Evolutionary conservation across 2,888 invertebrate genomes (phyloP), one percentile per base, ranked within the genome.

Genomic region (Plusia festucae): DNA sequence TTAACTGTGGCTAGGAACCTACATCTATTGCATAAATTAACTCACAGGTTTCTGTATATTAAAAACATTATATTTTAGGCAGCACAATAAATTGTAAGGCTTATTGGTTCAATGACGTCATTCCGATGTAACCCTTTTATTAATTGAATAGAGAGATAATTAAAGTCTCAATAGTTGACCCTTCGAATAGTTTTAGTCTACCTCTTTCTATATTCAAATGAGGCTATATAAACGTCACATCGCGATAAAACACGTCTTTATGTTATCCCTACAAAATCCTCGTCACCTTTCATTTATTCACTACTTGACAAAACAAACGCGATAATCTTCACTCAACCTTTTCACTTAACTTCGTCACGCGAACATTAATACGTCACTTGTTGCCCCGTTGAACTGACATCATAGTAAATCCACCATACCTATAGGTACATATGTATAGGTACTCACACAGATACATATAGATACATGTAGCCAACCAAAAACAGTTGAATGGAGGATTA

Each of bases 401-500:
- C 54, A 15, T 52, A 65, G 60, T 13, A 40, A n/a, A 40, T 6
- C n/a, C n/a, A n/a, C 6, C n/a, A n/a, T 1, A 68, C 56, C 60
- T 51, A 68, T 34, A 60, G 7, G 11, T 52, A 60, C 54, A 5
- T 46, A 11, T 20, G 20, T 9, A 9, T 20, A 49, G 46, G 18
- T 46, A 40, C 40, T 5, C 1, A 40, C 40, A 49, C 8, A 18
- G 18, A 49, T 49, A 18, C 46, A 46, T 16, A 61, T 49, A 73
- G 55, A 55, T 46, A 60, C 34, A 32, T 55, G 68, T 61, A 65
- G 40, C 58, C 53, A 64, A 51, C 69, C 61, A 67, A 72, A 82
- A 88, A 82, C 79, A 86, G 84, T 84, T 79, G 83, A 84, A 85
- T 83, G 75, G 83, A 79, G 70, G 62, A 70, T 73, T 81, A 81